Evolutionary conservation across 1,140 invertebrate species (phyloP).

Genomic region (Drosophila pandora): DNA sequence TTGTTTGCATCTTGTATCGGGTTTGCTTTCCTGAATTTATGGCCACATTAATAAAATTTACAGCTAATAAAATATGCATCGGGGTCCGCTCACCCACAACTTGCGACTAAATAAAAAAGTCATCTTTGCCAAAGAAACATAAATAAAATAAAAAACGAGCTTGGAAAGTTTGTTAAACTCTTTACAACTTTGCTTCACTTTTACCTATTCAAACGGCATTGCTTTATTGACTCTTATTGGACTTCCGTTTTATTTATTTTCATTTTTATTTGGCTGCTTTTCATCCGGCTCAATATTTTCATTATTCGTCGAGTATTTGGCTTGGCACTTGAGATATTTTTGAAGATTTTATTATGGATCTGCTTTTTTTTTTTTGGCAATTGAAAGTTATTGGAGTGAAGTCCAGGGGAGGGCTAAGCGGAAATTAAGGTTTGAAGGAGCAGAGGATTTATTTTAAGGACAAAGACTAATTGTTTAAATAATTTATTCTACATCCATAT

Average conservation of each 20-base stretch:
- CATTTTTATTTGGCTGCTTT: conserved; percentile 20
- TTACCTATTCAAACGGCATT: conserved; percentile 29
- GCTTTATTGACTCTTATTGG: conserved; percentile 33
- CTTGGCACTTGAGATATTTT: conserved; percentile 47
- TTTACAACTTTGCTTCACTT: conserved; percentile 30
- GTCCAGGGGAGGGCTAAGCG: neutral
- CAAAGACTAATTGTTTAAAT: no score
- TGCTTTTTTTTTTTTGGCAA: conserved; percentile 20
- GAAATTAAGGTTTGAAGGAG: neutral
- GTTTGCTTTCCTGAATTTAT: conserved; percentile 69
- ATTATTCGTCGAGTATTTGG: conserved; percentile 55
- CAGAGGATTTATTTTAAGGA: no score
- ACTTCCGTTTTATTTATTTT: conserved; percentile 46
- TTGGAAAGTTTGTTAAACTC: conserved; percentile 36
- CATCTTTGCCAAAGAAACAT: neutral
- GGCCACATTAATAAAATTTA: conserved; percentile 81
- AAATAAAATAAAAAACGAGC: conserved; percentile 1
- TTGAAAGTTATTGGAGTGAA: conserved; percentile 16
- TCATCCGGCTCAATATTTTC: conserved; percentile 45
- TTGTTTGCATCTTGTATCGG: conserved; percentile 64
- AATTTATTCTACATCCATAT: no score
- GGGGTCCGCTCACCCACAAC: conserved; percentile 62
- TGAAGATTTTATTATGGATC: conserved; percentile 35
- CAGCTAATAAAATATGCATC: conserved; percentile 80
- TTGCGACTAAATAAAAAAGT: neutral